A percentile compares a stretch with the other conserved stretches of the same genome.
phyloP scores from a whole-genome alignment of 2,113 vertebrate species.

The Peromyscus maniculatus region DNA sequence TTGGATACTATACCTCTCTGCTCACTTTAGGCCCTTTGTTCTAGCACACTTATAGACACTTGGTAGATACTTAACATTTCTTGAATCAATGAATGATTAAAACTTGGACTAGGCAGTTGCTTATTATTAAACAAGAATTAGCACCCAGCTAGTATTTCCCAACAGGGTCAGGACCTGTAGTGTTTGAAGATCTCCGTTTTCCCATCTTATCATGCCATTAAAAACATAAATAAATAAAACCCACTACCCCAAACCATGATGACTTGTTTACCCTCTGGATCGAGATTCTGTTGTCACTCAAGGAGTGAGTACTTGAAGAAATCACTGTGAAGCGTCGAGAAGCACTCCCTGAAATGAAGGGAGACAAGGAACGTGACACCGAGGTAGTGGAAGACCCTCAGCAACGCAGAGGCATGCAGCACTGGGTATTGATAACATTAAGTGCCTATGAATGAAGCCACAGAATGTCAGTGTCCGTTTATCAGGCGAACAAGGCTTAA shows the following conservation, averaged over 20 bases:
- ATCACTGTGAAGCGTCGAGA: not conserved
- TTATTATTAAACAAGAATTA: constrained; percentile 15
- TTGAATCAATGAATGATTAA: not conserved
- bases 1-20: not conserved
- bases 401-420: not conserved
- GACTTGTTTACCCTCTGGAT: not conserved
- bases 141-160: not conserved
- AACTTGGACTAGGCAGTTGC: not conserved
- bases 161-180: not conserved
- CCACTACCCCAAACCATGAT: not conserved
- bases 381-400: not conserved
- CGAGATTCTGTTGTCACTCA: not conserved
- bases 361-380: not conserved
- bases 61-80: constrained; percentile 21
- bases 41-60: not conserved
- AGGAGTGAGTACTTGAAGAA: not conserved
- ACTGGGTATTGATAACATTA: not conserved
- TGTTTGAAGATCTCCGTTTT: not conserved
- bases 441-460: not conserved
- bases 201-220: not conserved
- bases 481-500: not conserved
- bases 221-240: not conserved
- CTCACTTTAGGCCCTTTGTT: not conserved
- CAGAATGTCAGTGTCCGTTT: not conserved
- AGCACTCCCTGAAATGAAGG: not conserved